phyloP scores from a whole-genome alignment of 2,888 invertebrate species.

The Lamellibrachia columna region DNA sequence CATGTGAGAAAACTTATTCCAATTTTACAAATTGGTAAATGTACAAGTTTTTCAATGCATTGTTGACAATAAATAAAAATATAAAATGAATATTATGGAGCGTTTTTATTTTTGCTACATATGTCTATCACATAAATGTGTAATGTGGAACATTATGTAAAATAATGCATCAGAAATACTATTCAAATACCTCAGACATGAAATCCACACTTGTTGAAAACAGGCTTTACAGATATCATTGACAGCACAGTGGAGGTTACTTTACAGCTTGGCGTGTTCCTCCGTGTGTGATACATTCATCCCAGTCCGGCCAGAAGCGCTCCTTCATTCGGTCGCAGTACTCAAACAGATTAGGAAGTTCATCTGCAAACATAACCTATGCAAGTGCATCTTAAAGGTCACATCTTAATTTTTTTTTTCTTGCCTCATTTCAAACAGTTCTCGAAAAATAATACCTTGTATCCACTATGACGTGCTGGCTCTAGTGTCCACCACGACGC shows the following conservation, averaged over 20 bases:
- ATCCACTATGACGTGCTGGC: no score
- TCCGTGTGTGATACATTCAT: conserved; percentile 41
- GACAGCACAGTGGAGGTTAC: background rate
- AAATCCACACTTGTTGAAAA: background rate
- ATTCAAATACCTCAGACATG: background rate
- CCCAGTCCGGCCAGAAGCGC: conserved; percentile 64
- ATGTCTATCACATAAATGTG: background rate
- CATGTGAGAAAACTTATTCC: background rate
- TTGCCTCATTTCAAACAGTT: no score
- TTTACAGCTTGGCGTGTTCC: conserved; percentile 22
- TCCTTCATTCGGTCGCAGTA: conserved; percentile 61
- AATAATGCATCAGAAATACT: background rate
- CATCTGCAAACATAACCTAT: conserved; percentile 48
- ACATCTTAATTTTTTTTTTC: background rate
- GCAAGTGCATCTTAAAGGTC: background rate
- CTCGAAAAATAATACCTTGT: no score
- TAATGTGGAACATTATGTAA: background rate
- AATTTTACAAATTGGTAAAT: background rate
- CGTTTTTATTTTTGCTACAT: background rate
- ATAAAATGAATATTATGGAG: background rate
- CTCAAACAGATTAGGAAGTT: conserved; percentile 54
- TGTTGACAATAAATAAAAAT: conserved; percentile 13
- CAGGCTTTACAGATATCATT: background rate
- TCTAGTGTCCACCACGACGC: no score
- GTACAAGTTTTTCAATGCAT: conserved; percentile 11